Percentiles rank a stretch among this genome's conserved stretches.
These are phyloP conservation scores for Drosophila arawakana DNA, from an alignment of 1,140 invertebrate genomes.

Conservation along the genomic window DNA sequence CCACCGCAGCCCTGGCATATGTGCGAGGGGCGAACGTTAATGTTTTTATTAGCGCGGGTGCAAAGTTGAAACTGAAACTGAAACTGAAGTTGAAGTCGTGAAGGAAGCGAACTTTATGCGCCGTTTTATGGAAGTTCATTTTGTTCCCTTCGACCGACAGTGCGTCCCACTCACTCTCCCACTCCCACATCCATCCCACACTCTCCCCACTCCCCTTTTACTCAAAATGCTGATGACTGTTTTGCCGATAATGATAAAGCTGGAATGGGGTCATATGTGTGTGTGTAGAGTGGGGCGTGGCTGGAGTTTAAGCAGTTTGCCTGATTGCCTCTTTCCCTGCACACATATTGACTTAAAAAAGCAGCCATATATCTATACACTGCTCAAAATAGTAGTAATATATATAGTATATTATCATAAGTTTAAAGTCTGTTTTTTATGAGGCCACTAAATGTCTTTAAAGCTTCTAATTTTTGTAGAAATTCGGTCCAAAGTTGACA, in stretches of 20 bases:
- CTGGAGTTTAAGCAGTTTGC: constrained; percentile 54
- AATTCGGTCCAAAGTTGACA: no score
- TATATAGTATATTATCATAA: no score
- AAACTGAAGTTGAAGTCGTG: constrained; percentile 17
- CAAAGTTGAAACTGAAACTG: constrained; percentile 36
- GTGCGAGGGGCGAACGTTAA: constrained; percentile 44
- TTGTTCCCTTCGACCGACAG: no score
- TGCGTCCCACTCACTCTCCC: no score
- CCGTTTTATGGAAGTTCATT: constrained; percentile 52
- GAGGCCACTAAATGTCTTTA: no score
- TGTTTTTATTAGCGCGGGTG: constrained; percentile 72
- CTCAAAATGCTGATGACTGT: constrained; percentile 49
- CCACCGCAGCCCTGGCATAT: constrained; percentile 2
- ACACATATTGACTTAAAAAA: constrained; percentile 54
- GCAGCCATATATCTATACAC: constrained; percentile 8
- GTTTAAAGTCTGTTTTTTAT: no score
- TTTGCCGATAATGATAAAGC: constrained; percentile 55
- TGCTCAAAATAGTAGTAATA: no score
- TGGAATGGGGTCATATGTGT: constrained; percentile 6
- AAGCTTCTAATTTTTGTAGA: no score
- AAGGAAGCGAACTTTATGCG: constrained; percentile 51
- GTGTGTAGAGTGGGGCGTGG: constrained; percentile 35
- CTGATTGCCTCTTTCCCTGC: constrained; percentile 41
- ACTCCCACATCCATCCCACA: neutral
- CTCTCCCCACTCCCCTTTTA: neutral